Evolutionary conservation across 2,888 invertebrate genomes (phyloP).

Genomic region (Microplitis deprimator): DNA sequence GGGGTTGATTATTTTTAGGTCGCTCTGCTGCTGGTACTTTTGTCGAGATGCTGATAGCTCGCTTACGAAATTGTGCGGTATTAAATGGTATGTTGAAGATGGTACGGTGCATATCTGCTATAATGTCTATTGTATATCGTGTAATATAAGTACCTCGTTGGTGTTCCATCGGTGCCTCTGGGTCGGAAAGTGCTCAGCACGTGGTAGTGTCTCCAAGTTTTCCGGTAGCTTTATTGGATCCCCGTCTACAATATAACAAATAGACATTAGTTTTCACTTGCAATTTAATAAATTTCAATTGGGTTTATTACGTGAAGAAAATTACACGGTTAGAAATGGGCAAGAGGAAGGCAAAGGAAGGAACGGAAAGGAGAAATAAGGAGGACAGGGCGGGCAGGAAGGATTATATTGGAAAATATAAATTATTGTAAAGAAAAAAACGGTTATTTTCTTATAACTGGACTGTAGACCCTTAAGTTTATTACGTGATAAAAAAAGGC

Average conservation of each 20-base stretch:
- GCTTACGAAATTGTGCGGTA: not conserved
- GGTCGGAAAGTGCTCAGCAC: slow-evolving; percentile 94
- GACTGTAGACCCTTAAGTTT: not conserved
- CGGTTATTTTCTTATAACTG: not conserved
- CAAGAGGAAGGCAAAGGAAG: not conserved
- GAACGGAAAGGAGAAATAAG: not conserved
- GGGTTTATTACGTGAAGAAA: slow-evolving; percentile 19
- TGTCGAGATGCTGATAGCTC: not conserved
- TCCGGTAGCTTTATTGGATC: slow-evolving; percentile 95
- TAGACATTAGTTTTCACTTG: slow-evolving; percentile 18
- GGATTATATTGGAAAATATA: not conserved
- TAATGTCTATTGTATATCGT: slow-evolving; percentile 16
- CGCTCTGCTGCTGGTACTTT: too few species aligned
- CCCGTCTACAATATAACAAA: slow-evolving; percentile 77
- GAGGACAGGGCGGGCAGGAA: not conserved
- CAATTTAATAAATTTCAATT: slow-evolving; percentile 20
- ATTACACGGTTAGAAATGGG: not conserved
- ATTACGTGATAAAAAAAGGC: not conserved
- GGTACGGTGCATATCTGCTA: not conserved
- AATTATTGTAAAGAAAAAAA: not conserved
- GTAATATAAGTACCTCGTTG: slow-evolving; percentile 84
- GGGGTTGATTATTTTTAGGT: too few species aligned
- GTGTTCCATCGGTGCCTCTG: slow-evolving; percentile 99
- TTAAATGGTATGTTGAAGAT: not conserved
- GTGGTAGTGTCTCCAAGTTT: slow-evolving; percentile 94